Conservation (phyloP, 2,113 vertebrate genomes). For the Sinocyclocheilus rhinocerous region DNA sequence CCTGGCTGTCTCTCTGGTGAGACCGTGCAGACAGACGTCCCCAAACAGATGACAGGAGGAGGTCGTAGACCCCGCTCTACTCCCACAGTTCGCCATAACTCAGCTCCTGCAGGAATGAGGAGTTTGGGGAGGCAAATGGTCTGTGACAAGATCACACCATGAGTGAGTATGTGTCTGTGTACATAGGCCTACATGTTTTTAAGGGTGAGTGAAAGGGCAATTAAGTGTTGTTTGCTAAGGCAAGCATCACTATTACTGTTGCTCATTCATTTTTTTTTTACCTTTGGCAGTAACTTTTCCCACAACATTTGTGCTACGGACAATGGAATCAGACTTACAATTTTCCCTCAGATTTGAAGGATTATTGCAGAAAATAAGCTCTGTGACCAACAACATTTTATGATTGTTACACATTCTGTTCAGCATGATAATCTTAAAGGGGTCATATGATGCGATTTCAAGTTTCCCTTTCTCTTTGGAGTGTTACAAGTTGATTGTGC, state of each 20-base stretch:
- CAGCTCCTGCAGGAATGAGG: constrained; percentile 23
- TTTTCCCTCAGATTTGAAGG: too few relatives aligned
- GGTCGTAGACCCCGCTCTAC: constrained; percentile 35
- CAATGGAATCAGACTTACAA: background rate
- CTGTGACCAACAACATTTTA: too few relatives aligned
- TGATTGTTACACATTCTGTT: too few relatives aligned
- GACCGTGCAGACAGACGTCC: constrained; percentile 15
- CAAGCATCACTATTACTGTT: background rate
- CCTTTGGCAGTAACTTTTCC: background rate
- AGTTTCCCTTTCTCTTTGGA: too few relatives aligned
- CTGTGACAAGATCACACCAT: constrained; percentile 16
- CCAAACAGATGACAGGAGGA: constrained; percentile 35
- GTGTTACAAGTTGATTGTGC: too few relatives aligned
- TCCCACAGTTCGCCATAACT: constrained; percentile 31
- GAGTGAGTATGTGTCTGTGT: background rate
- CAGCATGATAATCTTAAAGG: too few relatives aligned
- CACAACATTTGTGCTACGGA: background rate
- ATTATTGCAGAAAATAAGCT: too few relatives aligned
- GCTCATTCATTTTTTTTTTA: background rate
- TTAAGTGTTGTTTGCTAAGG: background rate
- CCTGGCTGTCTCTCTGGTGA: background rate
- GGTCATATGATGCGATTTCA: too few relatives aligned
- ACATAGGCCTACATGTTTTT: background rate
- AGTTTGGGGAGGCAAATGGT: constrained; percentile 8
- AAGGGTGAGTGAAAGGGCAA: background rate